Conservation (phyloP, 2,888 invertebrate species). For the Pyrgus malvae region DNA sequence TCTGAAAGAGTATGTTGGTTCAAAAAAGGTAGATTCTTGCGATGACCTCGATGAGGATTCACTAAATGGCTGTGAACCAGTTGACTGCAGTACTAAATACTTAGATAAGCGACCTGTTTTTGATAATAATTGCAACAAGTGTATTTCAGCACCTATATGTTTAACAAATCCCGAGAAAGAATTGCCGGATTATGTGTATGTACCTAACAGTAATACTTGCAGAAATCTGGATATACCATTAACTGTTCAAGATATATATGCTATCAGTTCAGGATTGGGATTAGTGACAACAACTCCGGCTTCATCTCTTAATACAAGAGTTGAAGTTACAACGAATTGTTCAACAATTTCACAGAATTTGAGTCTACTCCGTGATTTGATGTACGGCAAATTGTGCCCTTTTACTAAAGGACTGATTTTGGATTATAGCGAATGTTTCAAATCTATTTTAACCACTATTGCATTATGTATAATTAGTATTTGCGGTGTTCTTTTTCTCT, state of each 20-base stretch:
- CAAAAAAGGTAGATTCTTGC: slow-evolving; percentile 42
- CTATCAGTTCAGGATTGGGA: slow-evolving; percentile 54
- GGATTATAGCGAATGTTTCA: slow-evolving; percentile 45
- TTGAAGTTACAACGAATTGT: slow-evolving; percentile 53
- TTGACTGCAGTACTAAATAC: slow-evolving; percentile 62
- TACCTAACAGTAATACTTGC: slow-evolving; percentile 54
- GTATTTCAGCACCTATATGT: slow-evolving; percentile 49
- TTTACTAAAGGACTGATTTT: slow-evolving; percentile 37
- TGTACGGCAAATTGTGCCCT: slow-evolving; percentile 53
- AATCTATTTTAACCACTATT: slow-evolving; percentile 49
- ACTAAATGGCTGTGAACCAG: slow-evolving; percentile 51
- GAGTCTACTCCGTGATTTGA: slow-evolving; percentile 51
- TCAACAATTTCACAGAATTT: slow-evolving; percentile 65
- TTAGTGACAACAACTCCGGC: slow-evolving; percentile 40
- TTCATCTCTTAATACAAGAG: slow-evolving; percentile 30
- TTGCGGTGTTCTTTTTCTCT: slow-evolving; percentile 43
- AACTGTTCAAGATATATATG: slow-evolving; percentile 53
- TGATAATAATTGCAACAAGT: slow-evolving; percentile 42
- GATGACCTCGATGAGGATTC: slow-evolving; percentile 53
- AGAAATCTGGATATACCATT: slow-evolving; percentile 54
- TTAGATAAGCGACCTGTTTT: slow-evolving; percentile 51
- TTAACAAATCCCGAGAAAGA: slow-evolving; percentile 41
- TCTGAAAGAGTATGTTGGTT: slow-evolving; percentile 39
- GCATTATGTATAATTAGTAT: slow-evolving; percentile 44
- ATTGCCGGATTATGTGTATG: slow-evolving; percentile 55